Base-by-base conservation (phyloP, 2,113 vertebrate genomes). In the Melanostigma gelatinosum region DNA sequence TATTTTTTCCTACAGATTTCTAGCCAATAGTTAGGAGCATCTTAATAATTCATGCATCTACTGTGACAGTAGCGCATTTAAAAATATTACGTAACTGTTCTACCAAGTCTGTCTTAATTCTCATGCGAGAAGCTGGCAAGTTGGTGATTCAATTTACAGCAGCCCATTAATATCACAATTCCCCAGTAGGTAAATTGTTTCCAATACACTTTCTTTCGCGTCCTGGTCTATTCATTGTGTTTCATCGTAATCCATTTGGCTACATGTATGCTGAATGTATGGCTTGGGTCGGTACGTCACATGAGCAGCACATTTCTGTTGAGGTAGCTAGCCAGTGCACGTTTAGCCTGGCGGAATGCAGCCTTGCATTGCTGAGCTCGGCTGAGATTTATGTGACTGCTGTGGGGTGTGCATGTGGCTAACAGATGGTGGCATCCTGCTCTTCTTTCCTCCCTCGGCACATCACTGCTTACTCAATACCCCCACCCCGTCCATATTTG, bases 361-460 rank as follows among this genome's bases (percentile, higher is more conserved):
- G 91, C 89, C 90, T 92, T 90, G 92, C 88, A 90, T 93, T 93
- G 89, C 87, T 90, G 88, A 95, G 91, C 83, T 75, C 58, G 85
- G 90, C 84, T 90, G 89, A 95, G 94, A 95, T 95, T 95, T 95
- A 95, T 95, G 91, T 92, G 91, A 92, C 85, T 91, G 91, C 93
- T 93, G 91, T 92, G 90, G 94, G 89, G 87, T 82, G 89, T 92
- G 92, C 95, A 95, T 95, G 90, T 95, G 95, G 94, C 89, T 93
- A 94, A 87, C 95, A 95, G 94, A 95, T 95, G 95, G 94, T 89
- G 91, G 92, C 91, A 93, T 93, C 88, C 62, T 78, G 85, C 85
- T 90, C 75, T 34, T 88, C 84, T 88, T 84, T 92, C 82, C 85
- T 85, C 73, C 66, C 71, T 87, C 74, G 16, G 82, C 93, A 91